Evolutionary conservation across 2,113 vertebrate genomes (phyloP).

Genomic region (Coptodon rendalli): DNA sequence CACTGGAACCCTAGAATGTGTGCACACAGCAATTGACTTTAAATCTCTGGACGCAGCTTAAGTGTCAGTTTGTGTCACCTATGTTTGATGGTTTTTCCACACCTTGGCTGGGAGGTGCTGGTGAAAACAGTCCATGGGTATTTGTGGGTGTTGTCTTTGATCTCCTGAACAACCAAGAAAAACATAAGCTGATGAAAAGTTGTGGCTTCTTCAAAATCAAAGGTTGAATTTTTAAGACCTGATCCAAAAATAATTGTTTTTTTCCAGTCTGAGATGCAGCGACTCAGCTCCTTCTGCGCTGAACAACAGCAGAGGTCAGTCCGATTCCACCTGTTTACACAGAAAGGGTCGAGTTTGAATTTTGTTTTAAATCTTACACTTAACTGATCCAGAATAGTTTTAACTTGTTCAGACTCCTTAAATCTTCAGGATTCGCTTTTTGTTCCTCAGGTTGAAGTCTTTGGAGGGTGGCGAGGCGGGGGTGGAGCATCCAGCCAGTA

Average conservation of each 20-base stretch:
- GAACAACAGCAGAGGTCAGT: constrained; percentile 73
- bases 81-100: too few relatives aligned
- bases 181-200: not conserved
- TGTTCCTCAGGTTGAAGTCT: constrained; percentile 16
- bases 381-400: not conserved
- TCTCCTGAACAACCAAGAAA: not conserved
- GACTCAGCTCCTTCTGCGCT: constrained; percentile 74
- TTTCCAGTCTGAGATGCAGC: constrained; percentile 69
- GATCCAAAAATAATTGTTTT: constrained; percentile 47
- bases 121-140: too few relatives aligned
- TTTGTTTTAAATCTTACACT: not conserved
- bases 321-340: not conserved
- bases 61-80: too few relatives aligned
- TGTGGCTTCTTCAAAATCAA: not conserved
- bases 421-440: not conserved
- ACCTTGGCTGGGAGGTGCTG: too few relatives aligned
- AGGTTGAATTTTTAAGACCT: not conserved
- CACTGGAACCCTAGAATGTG: too few relatives aligned
- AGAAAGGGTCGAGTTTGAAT: not conserved
- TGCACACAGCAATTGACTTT: too few relatives aligned
- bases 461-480: not conserved
- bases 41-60: too few relatives aligned
- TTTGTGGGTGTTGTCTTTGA: too few relatives aligned
- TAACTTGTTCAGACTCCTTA: not conserved
- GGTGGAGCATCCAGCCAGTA: not conserved